A percentile compares a stretch with the other conserved stretches of the same genome.
These are phyloP conservation scores for Pissodes strobi DNA, from an alignment of 1,140 invertebrate species.

Conservation along the genomic window DNA sequence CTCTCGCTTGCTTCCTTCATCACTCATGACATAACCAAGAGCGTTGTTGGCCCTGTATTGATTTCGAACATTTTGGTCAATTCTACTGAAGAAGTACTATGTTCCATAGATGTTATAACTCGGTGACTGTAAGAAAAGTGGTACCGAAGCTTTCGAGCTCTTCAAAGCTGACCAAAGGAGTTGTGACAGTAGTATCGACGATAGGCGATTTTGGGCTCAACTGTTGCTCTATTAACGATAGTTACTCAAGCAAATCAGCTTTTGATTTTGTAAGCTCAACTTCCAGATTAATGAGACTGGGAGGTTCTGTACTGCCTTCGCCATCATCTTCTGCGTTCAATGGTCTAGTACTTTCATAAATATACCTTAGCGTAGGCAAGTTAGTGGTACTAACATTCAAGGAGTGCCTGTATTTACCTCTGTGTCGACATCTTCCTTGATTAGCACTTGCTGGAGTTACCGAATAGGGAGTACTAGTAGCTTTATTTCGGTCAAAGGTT, in stretches of 20 bases:
- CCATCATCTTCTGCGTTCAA: not conserved
- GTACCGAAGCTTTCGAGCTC: slow-evolving; percentile 16
- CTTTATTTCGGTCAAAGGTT: slow-evolving; percentile 14
- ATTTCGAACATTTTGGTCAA: not conserved
- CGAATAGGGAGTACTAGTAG: not conserved
- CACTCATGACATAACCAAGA: not conserved
- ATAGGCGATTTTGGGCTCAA: slow-evolving; percentile 6
- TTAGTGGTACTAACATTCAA: not conserved
- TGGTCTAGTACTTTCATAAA: not conserved
- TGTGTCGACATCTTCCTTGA: not conserved
- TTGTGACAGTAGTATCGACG: slow-evolving; percentile 23
- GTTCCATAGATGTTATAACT: not conserved
- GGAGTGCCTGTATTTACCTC: not conserved
- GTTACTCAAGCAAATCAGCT: slow-evolving; percentile 46
- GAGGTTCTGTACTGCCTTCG: too few species aligned
- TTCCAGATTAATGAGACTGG: not conserved
- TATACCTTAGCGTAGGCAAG: slow-evolving; percentile 18
- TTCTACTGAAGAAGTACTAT: not conserved
- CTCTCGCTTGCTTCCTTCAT: too few species aligned
- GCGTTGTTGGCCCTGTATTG: not conserved
- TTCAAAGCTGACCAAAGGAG: slow-evolving; percentile 18
- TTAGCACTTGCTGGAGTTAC: not conserved
- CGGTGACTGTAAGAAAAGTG: not conserved
- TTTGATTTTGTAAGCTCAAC: not conserved
- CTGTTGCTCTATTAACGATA: slow-evolving; percentile 8